phyloP scores from a whole-genome alignment of 2,113 vertebrate genomes.

The Paracanthobrama guichenoti region DNA sequence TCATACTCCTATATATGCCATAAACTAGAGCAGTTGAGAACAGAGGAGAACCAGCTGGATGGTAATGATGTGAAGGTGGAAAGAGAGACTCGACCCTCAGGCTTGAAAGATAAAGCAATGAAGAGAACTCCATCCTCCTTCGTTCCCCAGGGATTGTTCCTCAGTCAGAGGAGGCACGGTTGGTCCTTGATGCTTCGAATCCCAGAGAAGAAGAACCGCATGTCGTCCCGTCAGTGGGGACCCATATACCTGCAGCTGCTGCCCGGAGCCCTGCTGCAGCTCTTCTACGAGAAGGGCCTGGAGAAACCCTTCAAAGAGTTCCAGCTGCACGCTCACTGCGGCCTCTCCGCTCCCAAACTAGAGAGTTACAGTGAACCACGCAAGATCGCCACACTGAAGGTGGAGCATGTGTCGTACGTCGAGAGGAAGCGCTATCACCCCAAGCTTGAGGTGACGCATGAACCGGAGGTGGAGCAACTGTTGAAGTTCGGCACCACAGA shows the following conservation, averaged over 20 bases:
- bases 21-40: constrained; percentile 82
- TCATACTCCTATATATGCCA: constrained; percentile 88
- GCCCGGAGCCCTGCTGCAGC: constrained; percentile 87
- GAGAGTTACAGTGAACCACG: constrained; percentile 87
- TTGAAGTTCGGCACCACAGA: constrained; percentile 90
- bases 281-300: constrained; percentile 94
- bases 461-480: constrained; percentile 88
- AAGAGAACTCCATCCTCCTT: constrained; percentile 65
- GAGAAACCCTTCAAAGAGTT: constrained; percentile 95
- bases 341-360: constrained; percentile 86
- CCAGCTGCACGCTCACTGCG: constrained; percentile 85
- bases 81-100: constrained; percentile 57
- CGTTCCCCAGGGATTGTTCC: constrained; percentile 80
- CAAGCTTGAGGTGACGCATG: constrained; percentile 84
- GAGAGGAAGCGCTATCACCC: constrained; percentile 91
- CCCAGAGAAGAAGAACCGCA: constrained; percentile 97
- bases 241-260: constrained; percentile 89
- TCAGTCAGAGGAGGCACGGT: constrained; percentile 80
- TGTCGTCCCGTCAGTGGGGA: constrained; percentile 98
- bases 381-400: constrained; percentile 91
- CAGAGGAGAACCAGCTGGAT: constrained; percentile 59
- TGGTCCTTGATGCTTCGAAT: constrained; percentile 97
- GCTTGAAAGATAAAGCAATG: constrained; percentile 2
- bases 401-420: constrained; percentile 86
- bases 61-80: constrained; percentile 45